phyloP scores from a whole-genome alignment of 2,113 vertebrate genomes.

The Xiphophorus maculatus region DNA sequence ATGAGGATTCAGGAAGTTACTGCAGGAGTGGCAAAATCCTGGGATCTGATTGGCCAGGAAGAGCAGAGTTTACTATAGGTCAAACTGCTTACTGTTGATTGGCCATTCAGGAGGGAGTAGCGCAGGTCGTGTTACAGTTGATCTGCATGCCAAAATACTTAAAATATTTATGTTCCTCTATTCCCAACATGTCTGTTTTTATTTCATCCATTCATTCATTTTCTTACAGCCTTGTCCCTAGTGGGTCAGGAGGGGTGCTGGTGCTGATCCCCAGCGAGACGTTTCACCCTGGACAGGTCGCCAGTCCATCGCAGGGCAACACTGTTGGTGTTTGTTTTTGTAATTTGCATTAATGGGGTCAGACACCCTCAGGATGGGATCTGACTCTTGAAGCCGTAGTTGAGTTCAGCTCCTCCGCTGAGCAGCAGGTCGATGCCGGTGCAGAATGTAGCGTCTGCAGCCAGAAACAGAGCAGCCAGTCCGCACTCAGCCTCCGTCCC shows the following conservation, averaged over 20 bases:
- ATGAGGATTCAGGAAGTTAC: background rate
- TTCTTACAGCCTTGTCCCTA: too few species aligned
- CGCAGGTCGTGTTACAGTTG: conserved; percentile 22
- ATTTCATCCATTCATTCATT: background rate
- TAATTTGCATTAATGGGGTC: background rate
- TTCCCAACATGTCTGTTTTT: background rate
- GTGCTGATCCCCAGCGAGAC: too few species aligned
- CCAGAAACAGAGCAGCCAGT: conserved; percentile 80
- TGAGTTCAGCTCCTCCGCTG: conserved; percentile 85
- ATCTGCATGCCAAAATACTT: background rate
- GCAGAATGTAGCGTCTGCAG: conserved; percentile 84
- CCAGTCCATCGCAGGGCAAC: too few species aligned
- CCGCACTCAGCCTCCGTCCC: conserved; percentile 83
- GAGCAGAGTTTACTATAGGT: conserved; percentile 40
- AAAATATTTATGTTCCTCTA: background rate
- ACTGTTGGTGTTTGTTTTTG: background rate
- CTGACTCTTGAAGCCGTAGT: conserved; percentile 80
- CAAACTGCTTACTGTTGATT: conserved; percentile 53
- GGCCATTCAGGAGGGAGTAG: conserved; percentile 47
- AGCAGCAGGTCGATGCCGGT: conserved; percentile 83
- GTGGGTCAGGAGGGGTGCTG: too few species aligned
- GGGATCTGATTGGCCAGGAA: conserved; percentile 52
- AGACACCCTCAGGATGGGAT: conserved; percentile 33
- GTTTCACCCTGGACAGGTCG: too few species aligned
- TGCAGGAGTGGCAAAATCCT: conserved; percentile 42